These are phyloP conservation scores for Gulo gulo DNA, from an alignment of 2,113 vertebrate species.

Conservation along the genomic window DNA sequence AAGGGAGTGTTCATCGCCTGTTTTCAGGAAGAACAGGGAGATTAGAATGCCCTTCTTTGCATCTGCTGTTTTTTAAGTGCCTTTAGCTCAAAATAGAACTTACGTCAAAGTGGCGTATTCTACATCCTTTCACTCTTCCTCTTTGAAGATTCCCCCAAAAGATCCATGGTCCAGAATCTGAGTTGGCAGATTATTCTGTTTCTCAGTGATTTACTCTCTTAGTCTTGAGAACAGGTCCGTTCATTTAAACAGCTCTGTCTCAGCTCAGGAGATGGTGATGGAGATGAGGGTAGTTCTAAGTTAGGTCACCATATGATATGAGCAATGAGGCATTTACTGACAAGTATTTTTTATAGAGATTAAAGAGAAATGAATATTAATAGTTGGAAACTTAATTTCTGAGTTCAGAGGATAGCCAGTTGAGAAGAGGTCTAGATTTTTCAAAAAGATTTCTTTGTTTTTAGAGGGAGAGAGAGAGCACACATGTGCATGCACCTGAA, in stretches of 20 bases:
- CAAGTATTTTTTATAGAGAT: not conserved
- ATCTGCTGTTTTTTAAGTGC: not conserved
- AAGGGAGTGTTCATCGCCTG: not conserved
- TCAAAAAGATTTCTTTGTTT: not conserved
- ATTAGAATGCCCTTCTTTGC: not conserved
- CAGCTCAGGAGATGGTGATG: not conserved
- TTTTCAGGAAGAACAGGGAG: not conserved
- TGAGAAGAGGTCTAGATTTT: not conserved
- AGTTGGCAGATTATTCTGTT: not conserved
- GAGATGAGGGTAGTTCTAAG: not conserved
- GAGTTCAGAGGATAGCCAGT: not conserved
- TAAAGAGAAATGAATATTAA: not conserved
- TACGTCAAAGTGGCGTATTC: not conserved
- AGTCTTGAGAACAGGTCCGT: not conserved
- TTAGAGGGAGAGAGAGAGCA: not conserved
- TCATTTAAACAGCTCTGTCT: not conserved
- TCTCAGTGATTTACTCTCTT: not conserved
- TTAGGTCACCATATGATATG: not conserved
- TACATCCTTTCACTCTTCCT: not conserved
- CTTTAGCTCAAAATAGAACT: not conserved
- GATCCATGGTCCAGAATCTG: not conserved
- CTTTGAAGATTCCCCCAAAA: not conserved
- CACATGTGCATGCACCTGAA: not conserved
- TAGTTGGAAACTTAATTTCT: not conserved
- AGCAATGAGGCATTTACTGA: not conserved